Conservation (phyloP, 2,888 invertebrate species). For the Ormyrus thymus region DNA sequence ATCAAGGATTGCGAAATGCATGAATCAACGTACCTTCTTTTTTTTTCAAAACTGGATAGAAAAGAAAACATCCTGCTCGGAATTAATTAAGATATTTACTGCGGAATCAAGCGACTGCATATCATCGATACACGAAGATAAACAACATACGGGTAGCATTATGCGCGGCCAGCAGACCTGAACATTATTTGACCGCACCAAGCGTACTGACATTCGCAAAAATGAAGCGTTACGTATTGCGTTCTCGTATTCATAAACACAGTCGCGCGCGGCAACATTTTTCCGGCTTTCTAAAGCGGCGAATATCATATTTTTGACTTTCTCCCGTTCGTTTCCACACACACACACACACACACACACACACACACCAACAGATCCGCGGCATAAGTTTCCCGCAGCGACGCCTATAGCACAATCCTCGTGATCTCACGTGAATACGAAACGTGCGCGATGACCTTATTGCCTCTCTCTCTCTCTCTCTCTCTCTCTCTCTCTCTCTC, state of each 20-base stretch:
- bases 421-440: conserved; percentile 30
- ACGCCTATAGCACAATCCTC: not conserved
- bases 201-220: too few species aligned
- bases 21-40: conserved; percentile 3
- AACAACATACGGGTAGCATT: too few species aligned
- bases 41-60: not conserved
- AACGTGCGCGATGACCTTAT: conserved; percentile 27
- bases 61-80: not conserved
- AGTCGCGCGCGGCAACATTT: not conserved
- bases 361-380: not conserved
- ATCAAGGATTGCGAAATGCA: conserved; percentile 24
- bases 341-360: not conserved
- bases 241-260: too few species aligned
- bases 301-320: conserved; percentile 35
- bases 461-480: not conserved
- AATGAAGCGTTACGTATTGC: too few species aligned
- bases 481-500: too few species aligned
- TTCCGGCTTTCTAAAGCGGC: conserved; percentile 45
- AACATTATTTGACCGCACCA: too few species aligned
- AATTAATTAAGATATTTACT: conserved; percentile 20
- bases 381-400: conserved; percentile 11
- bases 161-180: too few species aligned
- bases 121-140: too few species aligned
- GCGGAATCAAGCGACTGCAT: not conserved
- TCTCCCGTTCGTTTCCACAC: not conserved